Percentiles rank a stretch among this genome's conserved stretches.
phyloP scores from a whole-genome alignment of 2,888 invertebrate species.

The Stratiomys singularior region DNA sequence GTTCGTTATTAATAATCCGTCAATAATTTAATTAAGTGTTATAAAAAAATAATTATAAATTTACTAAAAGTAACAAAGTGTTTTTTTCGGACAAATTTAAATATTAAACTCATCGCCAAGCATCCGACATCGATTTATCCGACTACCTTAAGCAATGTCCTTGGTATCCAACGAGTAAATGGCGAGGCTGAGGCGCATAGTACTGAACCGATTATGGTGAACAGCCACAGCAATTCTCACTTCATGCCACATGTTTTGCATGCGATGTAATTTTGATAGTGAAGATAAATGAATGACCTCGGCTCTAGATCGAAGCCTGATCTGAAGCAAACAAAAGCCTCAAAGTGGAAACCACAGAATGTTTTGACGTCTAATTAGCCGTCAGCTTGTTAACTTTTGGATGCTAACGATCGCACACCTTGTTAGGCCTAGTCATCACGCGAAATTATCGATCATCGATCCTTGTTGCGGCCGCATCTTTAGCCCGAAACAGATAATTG shows the following conservation, averaged over 20 bases:
- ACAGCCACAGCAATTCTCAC: too few species aligned
- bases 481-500: conserved; percentile 13
- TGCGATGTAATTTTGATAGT: conserved; percentile 39
- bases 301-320: neutral
- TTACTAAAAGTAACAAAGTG: too few species aligned
- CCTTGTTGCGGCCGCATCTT: neutral
- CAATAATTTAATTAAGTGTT: too few species aligned
- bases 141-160: too few species aligned
- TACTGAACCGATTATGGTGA: too few species aligned
- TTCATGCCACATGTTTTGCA: conserved; percentile 33
- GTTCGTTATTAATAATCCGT: too few species aligned
- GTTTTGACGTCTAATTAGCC: conserved; percentile 43
- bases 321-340: conserved; percentile 5
- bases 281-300: conserved; percentile 36
- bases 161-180: too few species aligned
- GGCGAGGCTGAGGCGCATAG: too few species aligned
- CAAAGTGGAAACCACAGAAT: conserved; percentile 31
- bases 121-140: too few species aligned
- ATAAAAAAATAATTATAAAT: too few species aligned
- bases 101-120: too few species aligned
- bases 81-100: too few species aligned
- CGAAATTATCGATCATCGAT: conserved; percentile 22
- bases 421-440: conserved; percentile 45
- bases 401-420: conserved; percentile 39
- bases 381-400: conserved; percentile 32